A percentile compares a stretch with the other conserved stretches of the same genome.
Evolutionary conservation across 2,888 invertebrate species (phyloP).

Genomic region (Acanthosepion lycidas): DNA sequence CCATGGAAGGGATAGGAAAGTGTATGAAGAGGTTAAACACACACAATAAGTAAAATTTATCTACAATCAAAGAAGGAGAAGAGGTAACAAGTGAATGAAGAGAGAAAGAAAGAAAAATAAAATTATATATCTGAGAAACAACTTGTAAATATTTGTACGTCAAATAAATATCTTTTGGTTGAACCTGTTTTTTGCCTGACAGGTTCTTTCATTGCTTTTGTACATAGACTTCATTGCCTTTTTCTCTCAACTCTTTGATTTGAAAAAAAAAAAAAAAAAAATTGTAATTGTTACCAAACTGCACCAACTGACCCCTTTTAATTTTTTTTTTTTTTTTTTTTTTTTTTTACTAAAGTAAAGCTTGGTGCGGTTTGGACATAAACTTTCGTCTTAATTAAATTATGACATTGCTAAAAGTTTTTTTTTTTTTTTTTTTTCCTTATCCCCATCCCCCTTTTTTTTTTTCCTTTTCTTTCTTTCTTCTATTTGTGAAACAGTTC

Average conservation of each 20-base stretch:
- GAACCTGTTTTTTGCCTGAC: background rate
- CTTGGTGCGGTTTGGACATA: background rate
- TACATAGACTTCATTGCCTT: background rate
- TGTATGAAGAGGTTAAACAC: background rate
- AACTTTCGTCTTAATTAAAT: background rate
- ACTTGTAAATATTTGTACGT: slow-evolving; percentile 33
- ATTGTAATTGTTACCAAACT: background rate
- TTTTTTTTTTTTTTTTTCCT: background rate
- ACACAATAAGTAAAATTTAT: background rate
- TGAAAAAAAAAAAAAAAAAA: background rate
- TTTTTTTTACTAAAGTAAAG: background rate
- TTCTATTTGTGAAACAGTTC: background rate
- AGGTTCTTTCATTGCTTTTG: background rate
- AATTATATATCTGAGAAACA: background rate
- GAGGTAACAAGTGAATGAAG: background rate
- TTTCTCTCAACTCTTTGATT: background rate
- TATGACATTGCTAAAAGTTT: background rate
- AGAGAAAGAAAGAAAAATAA: background rate
- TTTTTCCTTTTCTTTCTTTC: background rate
- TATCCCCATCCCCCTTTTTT: no score
- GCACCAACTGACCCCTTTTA: background rate
- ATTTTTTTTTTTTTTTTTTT: no score
- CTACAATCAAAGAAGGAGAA: background rate
- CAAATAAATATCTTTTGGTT: slow-evolving; percentile 33
- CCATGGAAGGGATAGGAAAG: background rate